Evolutionary conservation across 2,888 invertebrate species (phyloP), one percentile per base, ranked within the genome.

Genomic region (Agrotis puta): DNA sequence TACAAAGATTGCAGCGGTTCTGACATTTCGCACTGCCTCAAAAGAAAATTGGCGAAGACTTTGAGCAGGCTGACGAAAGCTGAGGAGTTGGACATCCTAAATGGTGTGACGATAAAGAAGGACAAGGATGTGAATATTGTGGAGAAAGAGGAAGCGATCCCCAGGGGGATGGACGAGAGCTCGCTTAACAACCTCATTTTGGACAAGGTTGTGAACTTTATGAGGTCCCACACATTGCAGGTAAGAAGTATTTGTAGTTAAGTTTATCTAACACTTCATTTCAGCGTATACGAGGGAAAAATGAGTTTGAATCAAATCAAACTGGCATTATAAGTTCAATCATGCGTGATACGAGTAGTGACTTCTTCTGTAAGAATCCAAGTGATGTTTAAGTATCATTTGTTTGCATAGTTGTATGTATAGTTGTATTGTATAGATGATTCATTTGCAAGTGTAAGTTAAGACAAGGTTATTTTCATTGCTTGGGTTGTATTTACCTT

Each of bases 141-240:
- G 87, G 97, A 97, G 88, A 96, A 98, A 77, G 98, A 98, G 89
- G 97, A 98, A 39, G 97, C 96, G 74, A 94, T 98, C 79, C 98
- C 98, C 0, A 97, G 98, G 85, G 97, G 97, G 56, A 90, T 98
- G 75, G 97, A 97, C 65, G 98, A 98, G 88, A 97, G 97, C 82
- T 97, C 97, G 11, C 94, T 98, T 65, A 98, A 98, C 91, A 96
- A 96, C 82, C 96, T 98, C 93, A 98, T 98, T 88, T 92, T 98
- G 88, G 97, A 98, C 90, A 98, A 97, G 88, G 94, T 98, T 85
- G 95, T 97, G 77, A 97, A 96, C 88, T 98, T 98, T 94, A 96
- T 98, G 93, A 97, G 97, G 92, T 97, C 97, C 86, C 98, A 98
- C 93, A 98, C 98, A 66, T 93, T 98, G 87, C 98, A 98, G 97